Conservation (phyloP, 2,113 vertebrate genomes). For the Macquaria australasica region DNA sequence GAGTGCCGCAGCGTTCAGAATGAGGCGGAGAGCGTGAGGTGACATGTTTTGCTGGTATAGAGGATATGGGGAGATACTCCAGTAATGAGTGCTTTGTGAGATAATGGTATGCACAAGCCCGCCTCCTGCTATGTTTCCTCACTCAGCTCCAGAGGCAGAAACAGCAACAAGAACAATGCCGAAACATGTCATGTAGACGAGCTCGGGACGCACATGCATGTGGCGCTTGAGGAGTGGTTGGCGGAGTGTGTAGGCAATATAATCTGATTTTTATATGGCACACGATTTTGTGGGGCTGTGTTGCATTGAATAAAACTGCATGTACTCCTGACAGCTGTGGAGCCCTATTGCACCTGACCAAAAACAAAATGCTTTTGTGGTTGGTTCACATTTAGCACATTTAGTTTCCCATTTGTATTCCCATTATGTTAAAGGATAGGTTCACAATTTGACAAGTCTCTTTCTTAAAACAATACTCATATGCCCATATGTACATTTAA, state of each 20-base stretch:
- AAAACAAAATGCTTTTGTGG: too few species aligned
- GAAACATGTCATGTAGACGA: conserved; percentile 68
- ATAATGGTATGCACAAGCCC: conserved; percentile 78
- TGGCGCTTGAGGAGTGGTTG: conserved; percentile 19
- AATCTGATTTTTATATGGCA: conserved; percentile 38
- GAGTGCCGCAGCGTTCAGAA: conserved; percentile 58
- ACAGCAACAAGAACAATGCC: conserved; percentile 66
- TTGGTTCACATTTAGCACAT: background rate
- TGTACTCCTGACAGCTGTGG: conserved; percentile 22
- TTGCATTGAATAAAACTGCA: conserved; percentile 31
- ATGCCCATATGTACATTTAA: background rate
- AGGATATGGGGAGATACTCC: conserved; percentile 75
- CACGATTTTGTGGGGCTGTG: conserved; percentile 17
- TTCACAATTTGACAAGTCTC: background rate
- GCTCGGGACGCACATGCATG: conserved; percentile 7
- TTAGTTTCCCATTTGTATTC: conserved; percentile 9
- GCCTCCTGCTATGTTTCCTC: conserved; percentile 65
- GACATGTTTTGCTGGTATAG: conserved; percentile 81
- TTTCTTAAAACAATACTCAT: background rate
- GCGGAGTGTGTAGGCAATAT: conserved; percentile 23
- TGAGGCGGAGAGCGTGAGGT: conserved; percentile 75
- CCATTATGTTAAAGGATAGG: background rate
- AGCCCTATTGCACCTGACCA: background rate
- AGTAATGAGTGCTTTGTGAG: conserved; percentile 82
- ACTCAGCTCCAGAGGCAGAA: conserved; percentile 67